Base-by-base conservation (phyloP, 2,113 vertebrate genomes). In the Aramus guarauna region DNA sequence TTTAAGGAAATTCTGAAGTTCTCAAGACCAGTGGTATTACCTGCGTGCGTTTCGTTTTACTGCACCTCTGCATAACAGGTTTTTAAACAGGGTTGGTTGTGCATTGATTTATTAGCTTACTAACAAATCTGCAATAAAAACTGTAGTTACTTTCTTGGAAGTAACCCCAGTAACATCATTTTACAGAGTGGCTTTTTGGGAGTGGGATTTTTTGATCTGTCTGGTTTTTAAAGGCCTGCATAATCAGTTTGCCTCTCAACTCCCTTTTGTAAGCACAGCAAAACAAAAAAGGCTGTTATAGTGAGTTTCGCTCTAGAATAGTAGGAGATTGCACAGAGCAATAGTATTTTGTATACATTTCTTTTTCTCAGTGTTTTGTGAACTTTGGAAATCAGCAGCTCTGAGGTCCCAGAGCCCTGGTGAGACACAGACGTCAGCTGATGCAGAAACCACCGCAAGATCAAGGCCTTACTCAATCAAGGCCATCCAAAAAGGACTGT, bases 1-100 rank as follows among this genome's bases (percentile, higher is more conserved):
- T 98, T 97, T 90, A 95, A 98, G 97, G 97, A 98, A 98, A 98
- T 97, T 97, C 94, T 97, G 94, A 98, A 98, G 97, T 98, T 98
- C 97, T 96, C 62, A 69, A 97, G 96, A 98, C 92, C 74, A 85
- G 97, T 15, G 17, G 92, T 78, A 95, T 97, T 98, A 97, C 96
- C 96, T 88, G 78, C 50, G 5, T 95, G 94, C 5, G 6, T 94
- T 97, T 97, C 88, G 41, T 97, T 97, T 97, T 92, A 88, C 87
- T 94, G 94, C 95, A 58, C 86, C 80, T 93, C 85, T 92, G 96
- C 95, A 78, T 95, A 98, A 93, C 89, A 93, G 89, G 84, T 96
- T 97, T 96, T 97, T 97, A 97, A 96, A 92, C 59, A 97, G 93
- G 79, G 59, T 92, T 94, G 58, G 13, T 36, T 96, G 90, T 71